phyloP scores from a whole-genome alignment of 2,113 vertebrate species.

The Scortum barcoo region DNA sequence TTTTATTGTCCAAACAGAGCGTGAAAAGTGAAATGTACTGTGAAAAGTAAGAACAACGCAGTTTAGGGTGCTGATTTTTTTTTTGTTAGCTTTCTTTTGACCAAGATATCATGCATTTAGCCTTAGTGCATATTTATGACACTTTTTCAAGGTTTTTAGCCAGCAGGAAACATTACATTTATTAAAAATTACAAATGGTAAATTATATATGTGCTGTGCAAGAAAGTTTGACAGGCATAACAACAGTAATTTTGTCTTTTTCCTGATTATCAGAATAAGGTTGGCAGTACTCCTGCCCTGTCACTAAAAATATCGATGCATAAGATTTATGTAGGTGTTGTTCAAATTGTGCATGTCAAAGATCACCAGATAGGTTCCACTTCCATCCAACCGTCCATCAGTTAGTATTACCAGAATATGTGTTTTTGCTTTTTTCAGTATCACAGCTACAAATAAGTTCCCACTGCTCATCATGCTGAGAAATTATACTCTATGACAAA shows the following conservation, averaged over 20 bases:
- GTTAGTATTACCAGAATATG: neutral
- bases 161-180: neutral
- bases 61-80: neutral
- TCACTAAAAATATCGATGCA: neutral
- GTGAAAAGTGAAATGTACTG: no score
- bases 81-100: neutral
- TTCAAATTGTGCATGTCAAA: neutral
- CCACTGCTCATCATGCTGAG: slow-evolving; percentile 32
- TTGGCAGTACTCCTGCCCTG: neutral
- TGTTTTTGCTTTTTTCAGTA: neutral
- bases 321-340: neutral
- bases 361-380: neutral
- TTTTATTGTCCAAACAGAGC: neutral
- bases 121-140: neutral
- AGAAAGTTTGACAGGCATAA: neutral
- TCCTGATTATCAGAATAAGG: slow-evolving; percentile 1
- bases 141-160: neutral
- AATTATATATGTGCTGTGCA: neutral
- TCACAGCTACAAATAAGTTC: slow-evolving; percentile 44
- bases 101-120: neutral
- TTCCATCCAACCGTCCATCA: neutral
- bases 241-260: neutral
- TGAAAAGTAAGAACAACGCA: neutral
- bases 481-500: slow-evolving; percentile 46
- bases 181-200: neutral